Evolutionary conservation across 2,113 vertebrate genomes (phyloP), one percentile per base, ranked within the genome.

Genomic region (Phyllostomus hastatus): DNA sequence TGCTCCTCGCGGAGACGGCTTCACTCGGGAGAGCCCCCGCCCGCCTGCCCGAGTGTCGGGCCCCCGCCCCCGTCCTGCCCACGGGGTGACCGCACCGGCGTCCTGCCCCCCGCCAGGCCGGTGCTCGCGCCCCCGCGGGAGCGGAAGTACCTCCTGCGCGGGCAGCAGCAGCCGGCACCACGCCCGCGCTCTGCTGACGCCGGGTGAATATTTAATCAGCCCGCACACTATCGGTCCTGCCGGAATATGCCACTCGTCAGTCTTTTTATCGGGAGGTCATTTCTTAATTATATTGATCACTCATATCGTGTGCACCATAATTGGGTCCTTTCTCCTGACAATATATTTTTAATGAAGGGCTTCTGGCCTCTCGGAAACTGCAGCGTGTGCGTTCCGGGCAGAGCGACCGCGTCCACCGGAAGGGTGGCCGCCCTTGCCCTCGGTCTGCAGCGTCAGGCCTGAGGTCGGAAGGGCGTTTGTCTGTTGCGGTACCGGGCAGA

Each of bases 331-430:
- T 95, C 96, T 96, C 83, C 73, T n/a, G 54, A 79, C 35, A 79
- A 97, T 97, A 72, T 76, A 97, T 97, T 93, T 97, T 97, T 97
- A 96, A 97, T 95, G 91, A 97, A 35, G 67, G 11, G 89, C 78
- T 69, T 46, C 16, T 52, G 89, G 41, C 86, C 78, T 89, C 87
- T 59, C 87, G 79, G 78, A 57, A 31, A 28, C 43, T 24, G 76
- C 66, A 24, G 43, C 57, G 91, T 15, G 0, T 2, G 70, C 57
- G 82, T 38, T 66, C 78, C 2, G 3, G 59, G 54, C 11, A 11
- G 20, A 48, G 4, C 15, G 8, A 46, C 86, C 91, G 0, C 66
- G 87, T 57, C 52, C 52, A 0, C 69, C 1, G 4, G 2, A 4
- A 12, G 2, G 10, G 2, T 7, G 1, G 1, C 66, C 4, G 14